Evolutionary conservation across 2,888 invertebrate species (phyloP).

Genomic region (Argyresthia albistria): DNA sequence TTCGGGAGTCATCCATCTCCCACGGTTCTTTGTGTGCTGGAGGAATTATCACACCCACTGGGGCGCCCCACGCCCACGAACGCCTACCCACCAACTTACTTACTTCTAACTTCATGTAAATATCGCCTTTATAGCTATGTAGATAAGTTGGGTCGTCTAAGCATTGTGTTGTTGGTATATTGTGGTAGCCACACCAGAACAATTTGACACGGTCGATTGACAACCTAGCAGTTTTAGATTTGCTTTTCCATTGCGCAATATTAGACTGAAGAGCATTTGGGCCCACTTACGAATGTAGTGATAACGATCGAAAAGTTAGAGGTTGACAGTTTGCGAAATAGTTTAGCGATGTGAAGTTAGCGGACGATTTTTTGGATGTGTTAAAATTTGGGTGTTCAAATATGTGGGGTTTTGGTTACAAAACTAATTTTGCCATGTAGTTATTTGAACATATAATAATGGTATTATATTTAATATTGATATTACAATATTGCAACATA

Average conservation of each 20-base stretch:
- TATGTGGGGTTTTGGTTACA: background rate
- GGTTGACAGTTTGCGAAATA: background rate
- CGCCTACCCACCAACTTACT: conserved; percentile 26
- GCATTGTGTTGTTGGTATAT: conserved; percentile 19
- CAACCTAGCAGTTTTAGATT: conserved; percentile 43
- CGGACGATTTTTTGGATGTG: conserved; percentile 3
- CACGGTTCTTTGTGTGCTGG: conserved; percentile 61
- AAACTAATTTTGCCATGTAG: background rate
- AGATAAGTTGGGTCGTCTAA: conserved; percentile 19
- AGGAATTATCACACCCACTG: conserved; percentile 67
- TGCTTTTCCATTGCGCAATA: conserved; percentile 39
- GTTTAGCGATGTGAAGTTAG: conserved; percentile 5
- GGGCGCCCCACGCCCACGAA: conserved; percentile 47
- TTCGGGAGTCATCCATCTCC: conserved; percentile 55
- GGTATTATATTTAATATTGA: too few relatives aligned
- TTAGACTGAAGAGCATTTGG: conserved; percentile 23
- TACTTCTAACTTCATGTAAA: conserved; percentile 13
- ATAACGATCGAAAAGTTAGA: conserved; percentile 14
- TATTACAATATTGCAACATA: too few relatives aligned
- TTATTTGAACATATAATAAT: too few relatives aligned
- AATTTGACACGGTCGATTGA: conserved; percentile 45
- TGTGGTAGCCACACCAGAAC: conserved; percentile 13
- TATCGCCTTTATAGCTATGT: conserved; percentile 30
- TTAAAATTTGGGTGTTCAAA: background rate
- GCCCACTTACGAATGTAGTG: conserved; percentile 30